These are phyloP conservation scores for Hyphantria cunea DNA, from an alignment of 1,140 invertebrate genomes.

Conservation along the genomic window DNA sequence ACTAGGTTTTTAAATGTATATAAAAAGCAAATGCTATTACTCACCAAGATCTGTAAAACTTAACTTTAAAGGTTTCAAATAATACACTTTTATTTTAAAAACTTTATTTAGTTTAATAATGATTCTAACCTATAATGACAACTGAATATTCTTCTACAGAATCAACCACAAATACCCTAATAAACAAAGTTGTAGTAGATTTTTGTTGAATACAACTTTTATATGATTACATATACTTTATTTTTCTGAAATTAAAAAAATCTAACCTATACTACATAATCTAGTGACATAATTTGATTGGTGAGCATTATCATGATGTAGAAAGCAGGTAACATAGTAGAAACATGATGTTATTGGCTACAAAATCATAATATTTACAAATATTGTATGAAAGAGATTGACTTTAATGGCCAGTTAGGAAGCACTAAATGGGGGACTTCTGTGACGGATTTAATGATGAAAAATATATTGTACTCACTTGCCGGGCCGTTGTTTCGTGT, in stretches of 20 bases:
- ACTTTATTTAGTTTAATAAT: slow-evolving; percentile 50
- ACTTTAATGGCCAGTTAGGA: slow-evolving; percentile 10
- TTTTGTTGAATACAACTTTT: no score
- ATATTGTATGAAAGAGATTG: slow-evolving; percentile 22
- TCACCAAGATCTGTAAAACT: slow-evolving; percentile 34
- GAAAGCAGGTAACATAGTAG: slow-evolving; percentile 25
- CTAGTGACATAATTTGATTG: slow-evolving; percentile 1
- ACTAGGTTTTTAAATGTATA: slow-evolving; percentile 35
- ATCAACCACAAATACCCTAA: no score
- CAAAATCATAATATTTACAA: slow-evolving; percentile 34
- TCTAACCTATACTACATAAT: no score
- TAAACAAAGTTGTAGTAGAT: no score
- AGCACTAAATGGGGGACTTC: slow-evolving; percentile 7
- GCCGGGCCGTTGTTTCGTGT: slow-evolving; percentile 77
- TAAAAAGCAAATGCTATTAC: slow-evolving; percentile 33
- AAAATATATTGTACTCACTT: slow-evolving; percentile 63
- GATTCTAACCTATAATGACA: slow-evolving; percentile 12
- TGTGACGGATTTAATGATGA: slow-evolving; percentile 3
- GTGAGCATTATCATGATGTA: slow-evolving; percentile 13
- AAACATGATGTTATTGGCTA: slow-evolving; percentile 26
- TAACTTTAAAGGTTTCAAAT: slow-evolving; percentile 43
- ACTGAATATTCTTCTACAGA: no score
- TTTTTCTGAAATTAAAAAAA: no score
- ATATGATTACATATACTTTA: no score
- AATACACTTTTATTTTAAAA: slow-evolving; percentile 54